Evolutionary conservation across 1,140 invertebrate species (phyloP), one percentile per base, ranked within the genome.

Genomic region (Pissodes strobi): DNA sequence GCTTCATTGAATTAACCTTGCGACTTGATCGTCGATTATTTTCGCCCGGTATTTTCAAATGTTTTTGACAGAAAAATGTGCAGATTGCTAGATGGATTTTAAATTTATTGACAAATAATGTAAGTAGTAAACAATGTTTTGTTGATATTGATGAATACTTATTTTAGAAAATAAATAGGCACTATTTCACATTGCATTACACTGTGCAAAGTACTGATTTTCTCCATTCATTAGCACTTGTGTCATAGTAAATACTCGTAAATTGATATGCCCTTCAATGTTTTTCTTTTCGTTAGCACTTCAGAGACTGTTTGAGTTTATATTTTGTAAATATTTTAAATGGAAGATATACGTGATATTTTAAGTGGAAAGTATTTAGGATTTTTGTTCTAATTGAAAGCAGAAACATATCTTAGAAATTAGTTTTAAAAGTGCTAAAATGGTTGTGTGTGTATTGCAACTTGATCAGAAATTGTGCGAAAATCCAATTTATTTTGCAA

Each of bases 211-310:
- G 37, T 43, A 19, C 38, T 41, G 4, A 23, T 52, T 43, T 52
- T 43, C 48, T 21, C 19, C 17, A 43, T 49, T 59, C 43, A 51
- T 69, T 71, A 69, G 48, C 68, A 64, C 68, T 23, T 21, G 34
- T 46, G 53, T 62, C 58, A 53, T 69, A 71, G 25, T 58, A 57
- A 64, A 71, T 62, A 62, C 43, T 59, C 64, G 69, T 68, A 68
- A 73, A 73, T 70, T 71, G 68, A 71, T 68, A 70, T 70, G 72
- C 72, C 69, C 69, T 73, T 73, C 71, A 59, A 38, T 67, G 56
- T 72, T 72, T 72, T 67, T 68, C 60, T 67, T 22, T 17, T 34
- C 17, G 57, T 72, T 72, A 72, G 41, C 70, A 64, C 70, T 30
- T 30, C 2, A n/a, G 17, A 34, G 55, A 53, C 57, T 68, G 60